These are phyloP conservation scores for Apotomis betuletana DNA, from an alignment of 2,888 invertebrate genomes.

Conservation along the genomic window DNA sequence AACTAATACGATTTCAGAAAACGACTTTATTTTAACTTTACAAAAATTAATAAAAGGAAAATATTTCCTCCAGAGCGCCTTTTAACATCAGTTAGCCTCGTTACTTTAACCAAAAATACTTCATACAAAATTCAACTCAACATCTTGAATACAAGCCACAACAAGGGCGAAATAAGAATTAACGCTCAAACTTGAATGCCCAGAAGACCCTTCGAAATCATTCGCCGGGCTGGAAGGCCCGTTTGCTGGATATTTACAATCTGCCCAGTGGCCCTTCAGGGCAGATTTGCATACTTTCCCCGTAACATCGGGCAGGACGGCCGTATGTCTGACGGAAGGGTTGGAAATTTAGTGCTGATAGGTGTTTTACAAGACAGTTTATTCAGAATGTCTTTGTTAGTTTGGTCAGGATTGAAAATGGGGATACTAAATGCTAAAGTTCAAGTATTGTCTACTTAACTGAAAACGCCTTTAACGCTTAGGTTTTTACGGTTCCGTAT, in stretches of 20 bases:
- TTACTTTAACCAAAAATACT: neutral
- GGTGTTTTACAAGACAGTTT: neutral
- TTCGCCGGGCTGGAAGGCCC: conserved; percentile 11
- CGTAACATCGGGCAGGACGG: neutral
- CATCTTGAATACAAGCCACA: neutral
- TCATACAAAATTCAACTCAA: neutral
- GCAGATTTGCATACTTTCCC: conserved; percentile 16
- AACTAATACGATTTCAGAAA: too few species aligned
- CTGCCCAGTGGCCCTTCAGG: conserved; percentile 22
- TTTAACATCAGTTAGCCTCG: neutral
- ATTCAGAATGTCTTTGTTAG: neutral
- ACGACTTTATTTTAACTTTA: too few species aligned
- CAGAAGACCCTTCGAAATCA: conserved; percentile 23
- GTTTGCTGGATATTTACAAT: conserved; percentile 25
- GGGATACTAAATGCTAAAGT: too few species aligned
- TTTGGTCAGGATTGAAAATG: neutral
- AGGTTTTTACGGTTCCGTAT: too few species aligned
- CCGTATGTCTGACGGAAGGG: conserved; percentile 1
- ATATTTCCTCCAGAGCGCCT: neutral
- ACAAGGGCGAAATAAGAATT: conserved; percentile 16
- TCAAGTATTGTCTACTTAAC: too few species aligned
- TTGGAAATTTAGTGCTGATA: neutral
- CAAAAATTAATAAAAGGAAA: too few species aligned
- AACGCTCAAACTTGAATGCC: conserved; percentile 24
- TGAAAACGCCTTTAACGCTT: too few species aligned